Conservation (phyloP, 1,140 invertebrate genomes). For the Drosophila parabipectinata region DNA sequence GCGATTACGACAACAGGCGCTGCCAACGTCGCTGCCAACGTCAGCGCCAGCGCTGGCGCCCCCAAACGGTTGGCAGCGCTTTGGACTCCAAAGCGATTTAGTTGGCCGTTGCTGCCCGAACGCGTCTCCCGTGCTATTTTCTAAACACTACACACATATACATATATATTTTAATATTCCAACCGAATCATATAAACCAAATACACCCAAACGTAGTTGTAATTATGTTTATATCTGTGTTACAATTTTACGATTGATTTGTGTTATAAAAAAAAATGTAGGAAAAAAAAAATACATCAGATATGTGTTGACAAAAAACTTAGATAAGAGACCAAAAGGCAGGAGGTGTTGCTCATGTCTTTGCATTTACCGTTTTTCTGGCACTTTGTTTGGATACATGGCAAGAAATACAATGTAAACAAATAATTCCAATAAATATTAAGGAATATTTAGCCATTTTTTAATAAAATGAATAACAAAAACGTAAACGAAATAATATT, state of each 20-base stretch:
- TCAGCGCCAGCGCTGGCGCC: constrained; percentile 29
- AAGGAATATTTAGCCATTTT: too few relatives aligned
- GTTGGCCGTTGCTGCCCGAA: constrained; percentile 50
- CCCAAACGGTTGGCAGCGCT: constrained; percentile 40
- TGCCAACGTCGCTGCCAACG: constrained; percentile 1
- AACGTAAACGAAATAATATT: too few relatives aligned
- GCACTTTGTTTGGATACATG: constrained; percentile 7
- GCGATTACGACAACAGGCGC: constrained; percentile 61
- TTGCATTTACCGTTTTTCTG: constrained; percentile 21
- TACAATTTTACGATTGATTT: constrained; percentile 35
- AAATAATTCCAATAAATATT: too few relatives aligned
- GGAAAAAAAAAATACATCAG: background rate
- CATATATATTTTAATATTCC: background rate
- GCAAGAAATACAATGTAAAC: background rate
- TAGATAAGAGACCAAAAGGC: constrained; percentile 40
- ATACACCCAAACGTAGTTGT: constrained; percentile 7
- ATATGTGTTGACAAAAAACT: background rate
- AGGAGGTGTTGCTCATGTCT: constrained; percentile 41
- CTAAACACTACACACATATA: background rate
- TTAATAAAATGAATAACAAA: too few relatives aligned
- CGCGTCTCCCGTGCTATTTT: constrained; percentile 36
- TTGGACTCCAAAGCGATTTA: constrained; percentile 52
- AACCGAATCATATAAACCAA: background rate
- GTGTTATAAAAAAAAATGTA: background rate
- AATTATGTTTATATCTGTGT: constrained; percentile 22